A percentile compares a stretch with the other conserved stretches of the same genome.
These are phyloP conservation scores for Erynnis tages DNA, from an alignment of 2,888 invertebrate species.

Conservation along the genomic window DNA sequence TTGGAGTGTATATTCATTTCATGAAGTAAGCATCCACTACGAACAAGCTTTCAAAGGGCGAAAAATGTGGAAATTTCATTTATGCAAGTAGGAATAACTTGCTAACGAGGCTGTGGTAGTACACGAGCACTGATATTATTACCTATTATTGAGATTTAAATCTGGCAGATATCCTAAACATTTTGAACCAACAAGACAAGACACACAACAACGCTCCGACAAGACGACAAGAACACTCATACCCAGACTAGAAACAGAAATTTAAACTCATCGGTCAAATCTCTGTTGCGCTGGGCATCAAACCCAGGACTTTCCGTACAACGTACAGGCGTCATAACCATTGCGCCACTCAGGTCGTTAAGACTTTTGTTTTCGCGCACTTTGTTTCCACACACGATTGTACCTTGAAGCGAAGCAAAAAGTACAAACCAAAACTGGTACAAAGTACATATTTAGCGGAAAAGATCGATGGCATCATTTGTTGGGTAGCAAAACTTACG, in stretches of 20 bases:
- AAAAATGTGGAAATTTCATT: slow-evolving; percentile 28
- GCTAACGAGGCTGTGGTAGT: slow-evolving; percentile 23
- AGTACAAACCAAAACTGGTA: slow-evolving; percentile 7
- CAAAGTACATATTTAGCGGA: slow-evolving; percentile 27
- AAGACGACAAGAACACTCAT: too few relatives aligned
- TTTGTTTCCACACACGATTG: too few relatives aligned
- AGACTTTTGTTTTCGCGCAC: too few relatives aligned
- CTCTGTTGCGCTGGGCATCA: too few relatives aligned
- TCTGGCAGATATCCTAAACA: slow-evolving; percentile 1
- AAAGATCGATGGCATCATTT: slow-evolving; percentile 31
- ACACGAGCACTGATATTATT: slow-evolving; percentile 21
- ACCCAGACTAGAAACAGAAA: too few relatives aligned
- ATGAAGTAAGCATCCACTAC: slow-evolving; percentile 27
- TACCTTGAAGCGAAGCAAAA: not conserved
- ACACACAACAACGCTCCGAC: too few relatives aligned
- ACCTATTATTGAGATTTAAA: slow-evolving; percentile 19
- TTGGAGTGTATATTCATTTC: slow-evolving; percentile 27
- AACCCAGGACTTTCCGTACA: too few relatives aligned
- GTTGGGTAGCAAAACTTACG: slow-evolving; percentile 30
- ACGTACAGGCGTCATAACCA: too few relatives aligned
- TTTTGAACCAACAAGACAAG: not conserved
- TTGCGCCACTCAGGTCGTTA: too few relatives aligned
- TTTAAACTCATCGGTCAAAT: too few relatives aligned
- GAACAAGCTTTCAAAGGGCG: slow-evolving; percentile 26
- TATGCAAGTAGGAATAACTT: slow-evolving; percentile 22